A percentile compares a stretch with the other conserved stretches of the same genome.
phyloP scores from a whole-genome alignment of 2,888 invertebrate genomes.

The Disparrhopalites patrizii region DNA sequence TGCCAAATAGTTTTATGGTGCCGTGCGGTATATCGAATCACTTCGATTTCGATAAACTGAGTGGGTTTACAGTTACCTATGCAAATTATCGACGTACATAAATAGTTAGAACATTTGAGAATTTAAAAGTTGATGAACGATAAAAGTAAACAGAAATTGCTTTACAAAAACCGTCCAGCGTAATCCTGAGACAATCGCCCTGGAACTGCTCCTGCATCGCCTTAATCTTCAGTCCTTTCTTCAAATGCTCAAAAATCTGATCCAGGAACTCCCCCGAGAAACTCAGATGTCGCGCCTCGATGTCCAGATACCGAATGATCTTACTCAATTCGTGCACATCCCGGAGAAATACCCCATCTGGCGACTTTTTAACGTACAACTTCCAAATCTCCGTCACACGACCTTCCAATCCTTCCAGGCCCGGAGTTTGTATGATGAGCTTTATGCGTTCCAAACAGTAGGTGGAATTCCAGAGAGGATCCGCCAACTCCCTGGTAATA shows the following conservation, averaged over 20 bases:
- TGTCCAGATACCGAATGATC: conserved; percentile 27
- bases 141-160: neutral
- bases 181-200: neutral
- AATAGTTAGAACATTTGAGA: neutral
- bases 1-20: too few relatives aligned
- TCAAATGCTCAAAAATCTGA: conserved; percentile 6
- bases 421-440: neutral
- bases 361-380: conserved; percentile 30
- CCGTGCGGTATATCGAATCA: too few relatives aligned
- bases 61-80: too few relatives aligned
- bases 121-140: neutral
- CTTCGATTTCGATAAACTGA: too few relatives aligned
- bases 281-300: neutral
- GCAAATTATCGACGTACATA: too few relatives aligned
- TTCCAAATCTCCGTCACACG: conserved; percentile 28
- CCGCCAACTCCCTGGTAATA: neutral
- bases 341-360: conserved; percentile 31
- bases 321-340: conserved; percentile 34
- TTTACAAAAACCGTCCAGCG: conserved; percentile 20
- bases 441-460: conserved; percentile 14
- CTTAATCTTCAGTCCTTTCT: conserved; percentile 18
- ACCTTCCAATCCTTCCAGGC: neutral
- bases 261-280: conserved; percentile 14
- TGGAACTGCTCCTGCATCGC: conserved; percentile 1
- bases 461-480: conserved; percentile 13